Evolutionary conservation across 2,113 vertebrate species (phyloP), one percentile per base, ranked within the genome.

Genomic region (Lepus americanus): DNA sequence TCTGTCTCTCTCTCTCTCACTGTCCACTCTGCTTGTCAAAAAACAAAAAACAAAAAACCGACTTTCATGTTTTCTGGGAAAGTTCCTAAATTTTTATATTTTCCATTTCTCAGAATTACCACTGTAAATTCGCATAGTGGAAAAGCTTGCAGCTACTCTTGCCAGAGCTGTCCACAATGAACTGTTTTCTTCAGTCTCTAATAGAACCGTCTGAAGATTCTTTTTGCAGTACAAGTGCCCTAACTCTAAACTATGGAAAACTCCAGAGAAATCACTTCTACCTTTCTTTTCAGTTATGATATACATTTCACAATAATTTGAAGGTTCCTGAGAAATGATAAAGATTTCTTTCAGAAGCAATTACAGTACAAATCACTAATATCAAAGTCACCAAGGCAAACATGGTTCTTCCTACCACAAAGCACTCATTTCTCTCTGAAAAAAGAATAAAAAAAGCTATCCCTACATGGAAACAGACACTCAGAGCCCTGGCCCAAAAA

Each of bases 271-370:
- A 63, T 11, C 67, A n/a, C 49, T 59, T 73, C 44, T 23, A 66
- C 63, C 70, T 81, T 92, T 74, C 22, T 63, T 51, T 91, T 82
- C 63, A 83, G n/a, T 74, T 33, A 80, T 25, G 39, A 86, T 27
- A 67, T n/a, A 19, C 6, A 51, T 70, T 95, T 82, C 76, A 85
- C 22, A 92, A 23, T 73, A 81, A 91, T 89, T 39, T 83, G 10
- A 78, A 70, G 53, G 72, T 51, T 90, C 86, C 55, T 73, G 11
- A 83, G 49, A 95, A 95, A 85, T 9, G 59, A 85, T 23, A 31
- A 6, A 23, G 33, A 33, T 5, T 31, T 76, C 95, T 90, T 72
- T 70, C 78, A 78, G 69, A 86, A 67, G 72, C 29, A 86, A 86
- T n/a, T 84, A 70, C 4, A 86, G 39, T 36, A 3, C 19, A 66